phyloP scores from a whole-genome alignment of 2,113 vertebrate species.

The Mionectes macconnelli region DNA sequence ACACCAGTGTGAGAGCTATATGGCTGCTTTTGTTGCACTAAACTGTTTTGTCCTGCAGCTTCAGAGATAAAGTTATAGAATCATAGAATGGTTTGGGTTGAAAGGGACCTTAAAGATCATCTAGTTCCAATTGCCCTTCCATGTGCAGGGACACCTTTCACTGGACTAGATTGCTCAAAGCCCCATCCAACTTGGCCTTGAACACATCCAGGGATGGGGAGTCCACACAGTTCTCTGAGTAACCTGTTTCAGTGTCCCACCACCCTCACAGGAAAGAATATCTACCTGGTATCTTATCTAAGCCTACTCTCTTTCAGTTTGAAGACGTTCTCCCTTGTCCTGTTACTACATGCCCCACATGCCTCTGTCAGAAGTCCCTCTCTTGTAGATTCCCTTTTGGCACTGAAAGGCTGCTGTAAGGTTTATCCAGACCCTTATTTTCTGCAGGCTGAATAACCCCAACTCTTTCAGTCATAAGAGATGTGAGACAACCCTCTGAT shows the following conservation, averaged over 20 bases:
- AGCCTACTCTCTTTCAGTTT: background rate
- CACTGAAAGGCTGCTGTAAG: background rate
- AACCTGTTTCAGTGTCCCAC: background rate
- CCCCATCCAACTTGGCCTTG: no score
- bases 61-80: background rate
- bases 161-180: background rate
- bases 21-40: background rate
- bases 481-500: background rate
- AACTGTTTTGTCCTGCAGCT: background rate
- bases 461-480: background rate
- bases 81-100: background rate
- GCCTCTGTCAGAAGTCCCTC: background rate
- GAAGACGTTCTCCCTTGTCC: background rate
- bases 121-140: background rate
- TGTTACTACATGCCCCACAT: background rate
- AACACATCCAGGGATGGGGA: background rate
- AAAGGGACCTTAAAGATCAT: background rate
- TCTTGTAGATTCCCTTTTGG: background rate
- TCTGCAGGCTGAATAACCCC: background rate
- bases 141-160: background rate
- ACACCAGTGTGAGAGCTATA: background rate
- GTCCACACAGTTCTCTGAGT: background rate
- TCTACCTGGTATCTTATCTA: background rate
- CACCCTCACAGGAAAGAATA: background rate
- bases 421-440: background rate